phyloP scores from a whole-genome alignment of 2,797 vertebrate genomes.

The Paedocypris micromegethes region DNA sequence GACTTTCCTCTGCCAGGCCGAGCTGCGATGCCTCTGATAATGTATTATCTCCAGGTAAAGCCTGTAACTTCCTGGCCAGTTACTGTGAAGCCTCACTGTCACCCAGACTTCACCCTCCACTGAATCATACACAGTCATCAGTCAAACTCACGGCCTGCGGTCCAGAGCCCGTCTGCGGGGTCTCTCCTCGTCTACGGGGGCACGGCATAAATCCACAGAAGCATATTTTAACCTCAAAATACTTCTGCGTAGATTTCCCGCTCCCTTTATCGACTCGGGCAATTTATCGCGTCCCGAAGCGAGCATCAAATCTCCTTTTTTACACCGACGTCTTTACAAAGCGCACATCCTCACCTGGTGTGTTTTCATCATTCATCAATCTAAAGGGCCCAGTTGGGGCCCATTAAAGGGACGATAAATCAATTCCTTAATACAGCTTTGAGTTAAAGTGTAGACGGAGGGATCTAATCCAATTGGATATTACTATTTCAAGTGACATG shows the following conservation, averaged over 20 bases:
- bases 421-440: constrained; percentile 36
- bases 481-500: constrained; percentile 21
- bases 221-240: constrained; percentile 25
- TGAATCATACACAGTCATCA: constrained; percentile 27
- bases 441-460: constrained; percentile 17
- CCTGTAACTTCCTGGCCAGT: constrained; percentile 14
- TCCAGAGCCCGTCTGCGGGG: not conserved
- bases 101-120: not conserved
- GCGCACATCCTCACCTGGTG: constrained; percentile 20
- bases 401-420: constrained; percentile 27
- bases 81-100: constrained; percentile 11
- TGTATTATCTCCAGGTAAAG: constrained; percentile 31
- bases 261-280: constrained; percentile 25
- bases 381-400: constrained; percentile 16
- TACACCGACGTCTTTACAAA: constrained; percentile 17
- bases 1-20: constrained; percentile 16
- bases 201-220: not conserved
- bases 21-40: constrained; percentile 25
- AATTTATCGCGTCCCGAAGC: constrained; percentile 35
- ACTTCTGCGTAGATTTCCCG: constrained; percentile 4
- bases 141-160: constrained; percentile 6
- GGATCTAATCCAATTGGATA: constrained; percentile 24
- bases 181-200: not conserved
- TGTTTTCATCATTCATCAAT: constrained; percentile 34
- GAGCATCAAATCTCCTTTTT: constrained; percentile 23